Base-by-base conservation (phyloP, 2,888 invertebrate genomes). In the Mayetiola destructor region DNA sequence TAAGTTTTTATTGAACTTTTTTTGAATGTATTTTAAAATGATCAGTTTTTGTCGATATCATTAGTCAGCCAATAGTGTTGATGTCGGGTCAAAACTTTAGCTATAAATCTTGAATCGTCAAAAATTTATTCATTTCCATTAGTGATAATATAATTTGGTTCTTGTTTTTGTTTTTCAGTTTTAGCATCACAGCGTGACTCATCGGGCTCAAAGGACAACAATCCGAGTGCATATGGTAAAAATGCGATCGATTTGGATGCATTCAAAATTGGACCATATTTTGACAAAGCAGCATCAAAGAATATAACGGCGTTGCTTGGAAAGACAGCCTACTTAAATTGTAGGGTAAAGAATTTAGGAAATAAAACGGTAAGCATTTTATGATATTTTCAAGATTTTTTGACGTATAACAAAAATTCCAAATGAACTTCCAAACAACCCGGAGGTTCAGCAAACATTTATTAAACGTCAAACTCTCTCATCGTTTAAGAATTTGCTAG, bases 291-390 rank as follows among this genome's bases (percentile, higher is more conserved):
- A 58, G 80, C 80, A 35, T 84, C 85, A 53, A 84, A 82, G 71
- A 84, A 84, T 70, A 76, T 80, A 61, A 91, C 91, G 29, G 90
- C 90, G 0, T 76, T 91, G 54, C 77, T 90, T 58, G 90, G 91
- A 62, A 90, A 91, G 73, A 91, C 90, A 36, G 90, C 91, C 55
- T 90, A 89, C 68, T 77, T 92, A 63, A 90, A 85, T 69, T 92
- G 92, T 73, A 80, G 88, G 60, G 89, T 91, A 62, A 89, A 89
- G 75, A 90, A 90, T 75, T 77, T 91, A 69, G 88, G 88, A 63
- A 91, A 92, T 76, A 86, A 88, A 76, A 90, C 91, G 74, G 90
- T 91, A 67, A 83, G 85, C 78, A 55, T 9, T 9, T 9, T 32
- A 32, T 32, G 32, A 32, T n/a, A n/a, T n/a, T n/a, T n/a, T n/a